A percentile compares a stretch with the other conserved stretches of the same genome.
These are phyloP conservation scores for Glandiceps talaboti DNA, from an alignment of 53 echinoderm and acorn worm genomes.

Conservation along the genomic window DNA sequence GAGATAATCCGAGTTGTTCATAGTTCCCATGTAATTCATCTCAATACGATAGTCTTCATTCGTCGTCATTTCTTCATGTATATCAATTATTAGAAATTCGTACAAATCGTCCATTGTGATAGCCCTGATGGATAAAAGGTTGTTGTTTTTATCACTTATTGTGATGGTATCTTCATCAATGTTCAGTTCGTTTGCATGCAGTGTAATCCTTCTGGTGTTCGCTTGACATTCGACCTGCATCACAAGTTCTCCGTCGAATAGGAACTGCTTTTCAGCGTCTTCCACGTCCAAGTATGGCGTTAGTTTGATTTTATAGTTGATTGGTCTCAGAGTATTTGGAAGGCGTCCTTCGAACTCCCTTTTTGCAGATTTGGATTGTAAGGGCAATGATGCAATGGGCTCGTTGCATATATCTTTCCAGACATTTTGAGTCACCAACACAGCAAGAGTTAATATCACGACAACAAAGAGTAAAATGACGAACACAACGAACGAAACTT, in stretches of 20 bases:
- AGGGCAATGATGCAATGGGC: background rate
- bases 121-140: background rate
- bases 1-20: background rate
- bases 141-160: background rate
- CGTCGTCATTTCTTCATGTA: background rate
- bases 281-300: background rate
- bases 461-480: background rate
- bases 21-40: background rate
- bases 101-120: background rate
- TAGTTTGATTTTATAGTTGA: background rate
- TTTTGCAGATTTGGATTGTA: background rate
- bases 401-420: background rate
- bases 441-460: background rate
- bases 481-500: background rate
- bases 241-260: background rate
- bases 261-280: background rate
- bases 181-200: background rate
- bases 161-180: background rate
- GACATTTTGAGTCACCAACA: background rate
- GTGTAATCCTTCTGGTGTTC: background rate
- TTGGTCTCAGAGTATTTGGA: background rate
- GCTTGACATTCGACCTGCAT: background rate
- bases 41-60: background rate
- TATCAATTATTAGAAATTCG: background rate
- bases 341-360: background rate